phyloP scores from a whole-genome alignment of 2,113 vertebrate genomes.

The Rissa tridactyla region DNA sequence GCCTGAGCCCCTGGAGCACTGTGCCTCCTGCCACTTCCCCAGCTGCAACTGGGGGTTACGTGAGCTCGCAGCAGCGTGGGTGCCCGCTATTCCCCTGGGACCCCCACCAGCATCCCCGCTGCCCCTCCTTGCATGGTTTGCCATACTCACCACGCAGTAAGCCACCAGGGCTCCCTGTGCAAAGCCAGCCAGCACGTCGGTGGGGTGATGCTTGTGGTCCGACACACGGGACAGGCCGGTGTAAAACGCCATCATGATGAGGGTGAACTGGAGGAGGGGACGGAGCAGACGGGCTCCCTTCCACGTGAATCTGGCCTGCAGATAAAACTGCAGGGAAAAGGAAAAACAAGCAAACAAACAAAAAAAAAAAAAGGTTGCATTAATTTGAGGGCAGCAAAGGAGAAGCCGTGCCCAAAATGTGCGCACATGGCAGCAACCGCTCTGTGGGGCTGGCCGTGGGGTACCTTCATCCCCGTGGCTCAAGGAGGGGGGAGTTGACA shows the following conservation, averaged over 20 bases:
- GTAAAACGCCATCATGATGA: conserved; percentile 98
- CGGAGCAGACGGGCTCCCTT: conserved; percentile 90
- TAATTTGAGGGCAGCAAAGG: background rate
- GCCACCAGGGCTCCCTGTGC: conserved; percentile 92
- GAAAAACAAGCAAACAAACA: background rate
- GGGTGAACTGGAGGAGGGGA: conserved; percentile 94
- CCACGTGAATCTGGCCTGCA: conserved; percentile 96
- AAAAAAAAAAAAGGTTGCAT: background rate
- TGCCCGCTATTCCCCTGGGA: rapidly evolving
- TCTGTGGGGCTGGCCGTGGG: background rate
- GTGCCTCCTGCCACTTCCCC: background rate
- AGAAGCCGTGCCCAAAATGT: background rate
- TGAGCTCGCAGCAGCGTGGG: rapidly evolving
- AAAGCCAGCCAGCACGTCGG: conserved; percentile 92
- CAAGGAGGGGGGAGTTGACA: rapidly evolving
- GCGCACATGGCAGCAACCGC: rapidly evolving
- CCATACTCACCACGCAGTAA: conserved; percentile 88
- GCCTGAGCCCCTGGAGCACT: background rate
- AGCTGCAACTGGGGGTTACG: rapidly evolving
- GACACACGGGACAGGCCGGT: conserved; percentile 92
- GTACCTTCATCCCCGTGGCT: background rate
- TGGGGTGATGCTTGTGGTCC: conserved; percentile 94
- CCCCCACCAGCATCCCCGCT: rapidly evolving
- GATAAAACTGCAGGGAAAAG: conserved; percentile 83
- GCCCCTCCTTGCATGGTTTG: rapidly evolving